These are phyloP conservation scores for Julus scanicus DNA, from an alignment of 2,888 invertebrate genomes.

Conservation along the genomic window DNA sequence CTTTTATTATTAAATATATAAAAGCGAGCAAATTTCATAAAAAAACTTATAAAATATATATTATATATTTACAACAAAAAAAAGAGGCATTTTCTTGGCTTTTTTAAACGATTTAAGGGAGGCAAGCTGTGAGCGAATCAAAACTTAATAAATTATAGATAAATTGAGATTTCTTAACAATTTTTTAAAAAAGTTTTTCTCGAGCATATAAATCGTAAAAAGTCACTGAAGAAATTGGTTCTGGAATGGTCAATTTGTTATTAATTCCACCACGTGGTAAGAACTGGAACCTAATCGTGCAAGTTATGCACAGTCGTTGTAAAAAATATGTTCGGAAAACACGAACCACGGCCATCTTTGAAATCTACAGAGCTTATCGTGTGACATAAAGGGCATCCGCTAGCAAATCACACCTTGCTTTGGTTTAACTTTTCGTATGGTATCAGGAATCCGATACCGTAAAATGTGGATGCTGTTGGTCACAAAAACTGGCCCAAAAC, in stretches of 20 bases:
- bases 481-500: no score
- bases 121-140: background rate
- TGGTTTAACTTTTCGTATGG: background rate
- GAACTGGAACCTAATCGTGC: background rate
- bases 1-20: constrained; percentile 36
- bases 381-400: background rate
- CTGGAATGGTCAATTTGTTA: no score
- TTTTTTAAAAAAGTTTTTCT: background rate
- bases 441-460: background rate
- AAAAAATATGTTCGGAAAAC: no score
- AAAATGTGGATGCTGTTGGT: no score
- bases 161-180: constrained; percentile 9
- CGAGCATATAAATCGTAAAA: background rate
- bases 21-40: background rate
- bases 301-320: background rate
- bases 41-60: constrained; percentile 13
- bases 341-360: no score
- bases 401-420: background rate
- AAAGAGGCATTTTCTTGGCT: background rate
- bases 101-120: background rate
- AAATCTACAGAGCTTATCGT: no score
- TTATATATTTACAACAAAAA: background rate
- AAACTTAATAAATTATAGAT: constrained; percentile 12
- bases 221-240: no score
- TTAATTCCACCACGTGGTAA: no score